phyloP scores from a whole-genome alignment of 2,113 vertebrate species.

The Channa argus region DNA sequence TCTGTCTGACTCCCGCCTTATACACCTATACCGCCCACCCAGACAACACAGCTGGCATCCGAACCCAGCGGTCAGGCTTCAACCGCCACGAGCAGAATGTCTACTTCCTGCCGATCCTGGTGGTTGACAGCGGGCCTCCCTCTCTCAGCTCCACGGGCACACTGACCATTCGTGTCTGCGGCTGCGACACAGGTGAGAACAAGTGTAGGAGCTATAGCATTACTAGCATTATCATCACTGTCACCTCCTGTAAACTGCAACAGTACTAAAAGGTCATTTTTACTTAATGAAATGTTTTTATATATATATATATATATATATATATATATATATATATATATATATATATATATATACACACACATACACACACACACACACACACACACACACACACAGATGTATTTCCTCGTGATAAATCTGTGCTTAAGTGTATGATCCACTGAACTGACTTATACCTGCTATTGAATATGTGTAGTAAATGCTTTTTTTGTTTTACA shows the following conservation, averaged over 20 bases:
- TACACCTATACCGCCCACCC: constrained; percentile 27
- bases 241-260: constrained; percentile 43
- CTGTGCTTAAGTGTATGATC: constrained; percentile 12
- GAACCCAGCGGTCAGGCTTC: constrained; percentile 91
- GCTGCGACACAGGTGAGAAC: constrained; percentile 87
- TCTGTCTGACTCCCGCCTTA: constrained; percentile 17
- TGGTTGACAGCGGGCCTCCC: constrained; percentile 93
- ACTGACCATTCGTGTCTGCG: constrained; percentile 93
- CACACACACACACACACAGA: no score
- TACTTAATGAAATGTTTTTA: no score
- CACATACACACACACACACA: no score
- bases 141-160: constrained; percentile 96
- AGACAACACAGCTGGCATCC: constrained; percentile 95
- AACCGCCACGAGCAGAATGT: constrained; percentile 96
- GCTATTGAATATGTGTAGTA: not conserved
- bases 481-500: not conserved
- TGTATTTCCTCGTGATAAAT: constrained; percentile 6
- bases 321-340: no score
- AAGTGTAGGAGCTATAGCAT: constrained; percentile 30
- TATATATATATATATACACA: no score
- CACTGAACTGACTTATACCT: constrained; percentile 1
- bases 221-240: constrained; percentile 62
- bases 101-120: constrained; percentile 94
- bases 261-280: constrained; percentile 49
- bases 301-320: no score